A percentile compares a stretch with the other conserved stretches of the same genome.
Conservation (phyloP, 2,888 invertebrate genomes). For the Coelogynopora nodosa region DNA sequence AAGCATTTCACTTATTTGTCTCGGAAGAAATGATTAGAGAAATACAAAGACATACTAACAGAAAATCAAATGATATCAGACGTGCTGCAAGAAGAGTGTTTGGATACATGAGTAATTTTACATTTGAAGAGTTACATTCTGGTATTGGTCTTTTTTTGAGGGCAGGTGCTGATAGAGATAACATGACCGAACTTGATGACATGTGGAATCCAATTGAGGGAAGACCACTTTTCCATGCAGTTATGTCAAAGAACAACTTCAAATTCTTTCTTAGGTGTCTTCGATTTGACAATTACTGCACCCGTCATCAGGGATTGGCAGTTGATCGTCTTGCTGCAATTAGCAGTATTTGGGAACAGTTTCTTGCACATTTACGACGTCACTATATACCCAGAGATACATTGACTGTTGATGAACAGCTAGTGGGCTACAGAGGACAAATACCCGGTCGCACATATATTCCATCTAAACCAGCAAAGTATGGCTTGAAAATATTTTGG, state of each 20-base stretch:
- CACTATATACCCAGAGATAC: too few relatives aligned
- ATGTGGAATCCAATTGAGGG: neutral
- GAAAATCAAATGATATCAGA: neutral
- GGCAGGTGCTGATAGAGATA: neutral
- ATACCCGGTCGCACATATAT: neutral
- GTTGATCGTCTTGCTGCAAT: neutral
- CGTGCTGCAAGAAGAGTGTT: neutral
- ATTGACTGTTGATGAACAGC: neutral
- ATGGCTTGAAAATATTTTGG: neutral
- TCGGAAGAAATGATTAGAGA: neutral
- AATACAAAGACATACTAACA: neutral
- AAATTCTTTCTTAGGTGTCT: neutral
- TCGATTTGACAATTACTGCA: neutral
- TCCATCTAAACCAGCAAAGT: neutral
- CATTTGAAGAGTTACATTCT: neutral
- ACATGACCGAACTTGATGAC: neutral
- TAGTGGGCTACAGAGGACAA: neutral
- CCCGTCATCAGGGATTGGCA: neutral
- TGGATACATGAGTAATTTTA: neutral
- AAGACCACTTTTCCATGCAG: neutral
- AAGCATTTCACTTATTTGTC: neutral
- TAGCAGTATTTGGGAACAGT: too few relatives aligned
- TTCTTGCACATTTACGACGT: neutral
- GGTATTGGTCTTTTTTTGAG: neutral
- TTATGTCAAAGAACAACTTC: neutral